phyloP scores from a whole-genome alignment of 2,113 vertebrate species.

The Acanthochromis polyacanthus region DNA sequence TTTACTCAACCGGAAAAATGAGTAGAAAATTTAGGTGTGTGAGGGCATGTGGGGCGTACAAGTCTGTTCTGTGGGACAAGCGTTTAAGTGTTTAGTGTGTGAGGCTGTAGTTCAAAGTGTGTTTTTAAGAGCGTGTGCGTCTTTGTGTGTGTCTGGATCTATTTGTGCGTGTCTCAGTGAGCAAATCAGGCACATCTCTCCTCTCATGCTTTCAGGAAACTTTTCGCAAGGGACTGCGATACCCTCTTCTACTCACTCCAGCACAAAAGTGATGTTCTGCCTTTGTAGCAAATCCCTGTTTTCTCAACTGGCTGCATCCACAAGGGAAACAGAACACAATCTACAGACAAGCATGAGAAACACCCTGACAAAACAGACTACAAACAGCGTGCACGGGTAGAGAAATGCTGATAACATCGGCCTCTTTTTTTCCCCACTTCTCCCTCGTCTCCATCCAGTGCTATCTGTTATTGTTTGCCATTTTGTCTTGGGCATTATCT shows the following conservation, averaged over 20 bases:
- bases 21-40: background rate
- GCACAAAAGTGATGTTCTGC: slow-evolving; percentile 52
- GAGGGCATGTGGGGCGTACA: background rate
- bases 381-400: slow-evolving; percentile 48
- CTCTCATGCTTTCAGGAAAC: slow-evolving; percentile 53
- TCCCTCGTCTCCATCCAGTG: slow-evolving; percentile 6
- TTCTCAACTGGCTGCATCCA: slow-evolving; percentile 53
- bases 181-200: slow-evolving; percentile 36
- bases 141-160: slow-evolving; percentile 21
- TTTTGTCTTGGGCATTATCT: slow-evolving; percentile 50
- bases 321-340: slow-evolving; percentile 57
- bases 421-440: slow-evolving; percentile 15
- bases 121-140: slow-evolving; percentile 18
- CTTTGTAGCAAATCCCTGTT: slow-evolving; percentile 61
- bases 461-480: slow-evolving; percentile 63
- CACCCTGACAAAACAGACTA: slow-evolving; percentile 63
- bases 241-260: slow-evolving; percentile 48
- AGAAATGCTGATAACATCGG: slow-evolving; percentile 64
- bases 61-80: slow-evolving; percentile 35
- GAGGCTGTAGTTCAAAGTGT: slow-evolving; percentile 46
- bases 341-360: slow-evolving; percentile 65
- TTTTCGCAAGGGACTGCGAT: slow-evolving; percentile 52
- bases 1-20: slow-evolving; percentile 18
- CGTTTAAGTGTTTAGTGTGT: slow-evolving; percentile 24
- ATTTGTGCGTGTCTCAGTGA: slow-evolving; percentile 29